Conservation (phyloP, 2,797 vertebrate species). For the Phoxinus dragarum region DNA sequence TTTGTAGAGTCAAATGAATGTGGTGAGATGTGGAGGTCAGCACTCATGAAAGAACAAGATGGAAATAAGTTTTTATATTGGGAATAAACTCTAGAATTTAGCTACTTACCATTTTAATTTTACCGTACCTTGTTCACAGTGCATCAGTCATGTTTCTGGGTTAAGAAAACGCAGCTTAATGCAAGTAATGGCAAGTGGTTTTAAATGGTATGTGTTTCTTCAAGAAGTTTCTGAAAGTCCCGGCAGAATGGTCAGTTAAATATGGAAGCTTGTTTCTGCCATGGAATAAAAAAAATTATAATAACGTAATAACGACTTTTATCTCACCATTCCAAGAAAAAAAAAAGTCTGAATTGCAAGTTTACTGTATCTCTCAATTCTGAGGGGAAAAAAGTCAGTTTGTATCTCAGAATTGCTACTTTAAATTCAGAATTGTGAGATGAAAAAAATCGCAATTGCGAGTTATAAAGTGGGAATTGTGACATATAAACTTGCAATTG, state of each 20-base stretch:
- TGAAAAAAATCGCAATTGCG: not conserved
- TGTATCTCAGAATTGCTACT: not conserved
- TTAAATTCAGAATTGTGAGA: not conserved
- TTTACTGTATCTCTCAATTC: not conserved
- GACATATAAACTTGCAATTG: not conserved
- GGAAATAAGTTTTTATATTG: constrained; percentile 70
- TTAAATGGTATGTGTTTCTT: constrained; percentile 17
- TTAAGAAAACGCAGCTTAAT: not conserved
- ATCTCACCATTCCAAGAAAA: not conserved
- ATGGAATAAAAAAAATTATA: not conserved
- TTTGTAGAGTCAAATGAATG: constrained; percentile 67
- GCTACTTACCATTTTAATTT: constrained; percentile 65
- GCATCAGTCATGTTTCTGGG: constrained; percentile 1
- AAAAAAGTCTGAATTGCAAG: not conserved
- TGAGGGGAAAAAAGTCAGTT: not conserved
- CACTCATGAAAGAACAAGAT: constrained; percentile 66
- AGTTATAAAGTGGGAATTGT: not conserved
- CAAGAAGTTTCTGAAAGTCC: not conserved
- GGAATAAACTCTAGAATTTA: constrained; percentile 66
- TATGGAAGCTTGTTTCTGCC: not conserved
- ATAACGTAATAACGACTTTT: not conserved
- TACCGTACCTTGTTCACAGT: constrained; percentile 61
- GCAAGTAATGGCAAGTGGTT: not conserved
- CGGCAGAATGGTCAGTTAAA: not conserved
- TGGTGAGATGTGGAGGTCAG: constrained; percentile 64